Evolutionary conservation across 2,113 vertebrate genomes (phyloP).

Genomic region (Seriola quinqueradiata): DNA sequence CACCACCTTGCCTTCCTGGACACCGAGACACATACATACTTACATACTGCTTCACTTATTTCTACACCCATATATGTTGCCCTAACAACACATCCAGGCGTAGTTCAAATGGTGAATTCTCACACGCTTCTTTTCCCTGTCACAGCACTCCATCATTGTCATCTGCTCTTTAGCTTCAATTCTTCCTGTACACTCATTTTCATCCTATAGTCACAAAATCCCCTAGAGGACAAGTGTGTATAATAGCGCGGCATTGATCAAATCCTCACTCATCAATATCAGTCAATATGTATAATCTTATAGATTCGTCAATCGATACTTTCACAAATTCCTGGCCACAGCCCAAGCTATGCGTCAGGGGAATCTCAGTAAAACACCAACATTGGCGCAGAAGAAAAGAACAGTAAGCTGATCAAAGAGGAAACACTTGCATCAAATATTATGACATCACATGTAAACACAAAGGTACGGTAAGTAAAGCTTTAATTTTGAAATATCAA

Average conservation of each 20-base stretch:
- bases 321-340: conserved; percentile 35
- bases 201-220: conserved; percentile 37
- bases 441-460: not conserved
- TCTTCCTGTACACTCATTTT: conserved; percentile 41
- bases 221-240: conserved; percentile 49
- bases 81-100: conserved; percentile 18
- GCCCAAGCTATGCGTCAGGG: not conserved
- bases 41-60: conserved; percentile 30
- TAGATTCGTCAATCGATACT: conserved; percentile 64
- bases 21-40: conserved; percentile 46
- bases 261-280: conserved; percentile 69
- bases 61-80: conserved; percentile 12
- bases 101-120: conserved; percentile 42
- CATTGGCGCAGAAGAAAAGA: not conserved
- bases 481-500: not conserved
- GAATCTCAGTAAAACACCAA: not conserved
- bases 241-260: conserved; percentile 62
- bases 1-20: conserved; percentile 64
- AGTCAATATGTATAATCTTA: conserved; percentile 64
- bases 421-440: not conserved
- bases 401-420: conserved; percentile 3
- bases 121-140: conserved; percentile 41
- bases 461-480: not conserved
- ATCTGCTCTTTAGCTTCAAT: conserved; percentile 29
- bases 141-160: conserved; percentile 58